phyloP scores from a whole-genome alignment of 2,888 invertebrate genomes.

The Tachystola acroxantha region DNA sequence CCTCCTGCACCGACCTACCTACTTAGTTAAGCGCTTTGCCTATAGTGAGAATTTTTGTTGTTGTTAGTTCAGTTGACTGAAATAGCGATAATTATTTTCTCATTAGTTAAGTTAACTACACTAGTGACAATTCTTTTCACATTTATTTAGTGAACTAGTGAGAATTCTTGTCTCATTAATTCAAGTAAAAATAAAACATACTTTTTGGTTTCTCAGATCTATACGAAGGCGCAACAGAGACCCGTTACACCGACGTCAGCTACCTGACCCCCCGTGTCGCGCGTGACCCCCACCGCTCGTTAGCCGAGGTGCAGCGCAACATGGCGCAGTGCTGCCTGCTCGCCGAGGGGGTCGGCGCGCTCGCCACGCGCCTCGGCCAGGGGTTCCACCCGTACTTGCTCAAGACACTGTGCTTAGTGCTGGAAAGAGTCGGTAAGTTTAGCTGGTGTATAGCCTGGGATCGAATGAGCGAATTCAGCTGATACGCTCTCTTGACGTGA shows the following conservation, averaged over 20 bases:
- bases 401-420: slow-evolving; percentile 81
- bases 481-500: too few species aligned
- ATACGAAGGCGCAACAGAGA: slow-evolving; percentile 60
- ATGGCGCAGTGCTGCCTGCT: slow-evolving; percentile 82
- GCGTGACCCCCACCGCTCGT: slow-evolving; percentile 19
- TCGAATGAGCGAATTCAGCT: too few species aligned
- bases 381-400: slow-evolving; percentile 80
- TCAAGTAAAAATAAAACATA: too few species aligned
- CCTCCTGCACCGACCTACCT: too few species aligned
- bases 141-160: too few species aligned
- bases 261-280: slow-evolving; percentile 26
- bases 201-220: slow-evolving; percentile 51
- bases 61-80: too few species aligned
- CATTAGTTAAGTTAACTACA: too few species aligned
- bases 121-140: too few species aligned
- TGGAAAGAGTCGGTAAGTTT: slow-evolving; percentile 83
- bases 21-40: too few species aligned
- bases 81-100: too few species aligned
- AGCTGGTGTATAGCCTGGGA: background rate
- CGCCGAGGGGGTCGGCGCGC: slow-evolving; percentile 83
- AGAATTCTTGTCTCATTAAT: too few species aligned
- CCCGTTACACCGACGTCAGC: slow-evolving; percentile 59
- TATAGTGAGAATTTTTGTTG: too few species aligned
- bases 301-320: slow-evolving; percentile 78
- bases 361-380: slow-evolving; percentile 72